Percentiles rank a stretch among this genome's conserved stretches.
phyloP scores from a whole-genome alignment of 2,797 vertebrate genomes.

The Spheniscus humboldti region DNA sequence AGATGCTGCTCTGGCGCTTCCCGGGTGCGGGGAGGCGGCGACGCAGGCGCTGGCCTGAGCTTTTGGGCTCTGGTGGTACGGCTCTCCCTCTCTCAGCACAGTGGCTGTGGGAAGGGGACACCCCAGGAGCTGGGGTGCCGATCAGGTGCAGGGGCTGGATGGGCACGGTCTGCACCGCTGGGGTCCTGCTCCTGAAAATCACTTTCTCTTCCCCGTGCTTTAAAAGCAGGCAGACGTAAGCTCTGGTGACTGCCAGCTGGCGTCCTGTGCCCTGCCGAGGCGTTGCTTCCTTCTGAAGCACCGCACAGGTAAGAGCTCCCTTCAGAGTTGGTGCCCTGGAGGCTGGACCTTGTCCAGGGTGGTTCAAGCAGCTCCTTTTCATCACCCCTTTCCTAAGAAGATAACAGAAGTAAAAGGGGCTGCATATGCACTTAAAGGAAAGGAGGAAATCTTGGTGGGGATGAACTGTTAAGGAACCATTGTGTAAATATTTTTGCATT shows the following conservation, averaged over 20 bases:
- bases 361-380: neutral
- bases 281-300: neutral
- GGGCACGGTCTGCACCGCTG: fast-evolving
- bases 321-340: neutral
- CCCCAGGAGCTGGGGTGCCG: neutral
- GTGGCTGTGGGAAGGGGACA: neutral
- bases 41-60: neutral
- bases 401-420: neutral
- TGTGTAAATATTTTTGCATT: neutral
- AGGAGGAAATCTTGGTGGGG: neutral
- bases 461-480: neutral
- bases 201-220: neutral
- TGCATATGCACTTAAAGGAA: neutral
- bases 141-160: fast-evolving
- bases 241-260: neutral
- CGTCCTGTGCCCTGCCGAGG: neutral
- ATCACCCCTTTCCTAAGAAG: neutral
- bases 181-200: neutral
- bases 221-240: neutral
- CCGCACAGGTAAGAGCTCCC: neutral
- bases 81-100: neutral
- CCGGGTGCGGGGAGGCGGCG: fast-evolving
- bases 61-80: neutral
- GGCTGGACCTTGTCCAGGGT: neutral
- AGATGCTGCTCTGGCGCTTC: neutral